Evolutionary conservation across 2,888 invertebrate genomes (phyloP).

Genomic region (Drepanosiphum platanoidis): DNA sequence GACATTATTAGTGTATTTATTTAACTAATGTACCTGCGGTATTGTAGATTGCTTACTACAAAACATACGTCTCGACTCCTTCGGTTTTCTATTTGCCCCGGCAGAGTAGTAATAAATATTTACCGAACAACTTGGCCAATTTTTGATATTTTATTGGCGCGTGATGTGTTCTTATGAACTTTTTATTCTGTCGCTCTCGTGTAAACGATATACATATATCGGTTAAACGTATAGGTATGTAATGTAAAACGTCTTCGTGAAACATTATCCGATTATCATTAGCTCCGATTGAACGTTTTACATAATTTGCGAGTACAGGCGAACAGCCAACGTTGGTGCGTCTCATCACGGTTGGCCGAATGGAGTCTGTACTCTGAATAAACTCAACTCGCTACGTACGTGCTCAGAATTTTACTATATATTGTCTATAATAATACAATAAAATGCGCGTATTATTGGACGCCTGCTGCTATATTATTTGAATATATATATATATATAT

Average conservation of each 20-base stretch:
- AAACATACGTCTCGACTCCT: no score
- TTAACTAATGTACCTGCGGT: no score
- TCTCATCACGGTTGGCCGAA: neutral
- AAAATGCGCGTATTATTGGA: neutral
- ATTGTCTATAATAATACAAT: neutral
- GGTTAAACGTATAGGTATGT: neutral
- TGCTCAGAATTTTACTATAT: neutral
- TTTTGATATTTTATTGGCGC: neutral
- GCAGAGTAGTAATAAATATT: no score
- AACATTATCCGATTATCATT: slow-evolving; percentile 43
- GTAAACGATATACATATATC: neutral
- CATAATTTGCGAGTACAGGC: neutral
- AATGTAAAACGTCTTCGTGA: slow-evolving; percentile 34
- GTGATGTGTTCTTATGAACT: neutral
- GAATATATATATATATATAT: no score
- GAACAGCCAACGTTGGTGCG: neutral
- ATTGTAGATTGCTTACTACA: no score
- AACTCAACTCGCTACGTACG: neutral
- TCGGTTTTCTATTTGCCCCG: no score
- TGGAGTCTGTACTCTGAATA: neutral
- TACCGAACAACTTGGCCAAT: no score
- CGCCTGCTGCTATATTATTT: neutral
- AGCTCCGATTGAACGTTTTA: slow-evolving; percentile 48
- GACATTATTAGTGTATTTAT: no score
- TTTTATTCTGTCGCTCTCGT: neutral